Percentiles rank a stretch among this genome's conserved stretches.
These are phyloP conservation scores for Chlorospingus flavigularis DNA, from an alignment of 2,797 vertebrate genomes.

Conservation along the genomic window DNA sequence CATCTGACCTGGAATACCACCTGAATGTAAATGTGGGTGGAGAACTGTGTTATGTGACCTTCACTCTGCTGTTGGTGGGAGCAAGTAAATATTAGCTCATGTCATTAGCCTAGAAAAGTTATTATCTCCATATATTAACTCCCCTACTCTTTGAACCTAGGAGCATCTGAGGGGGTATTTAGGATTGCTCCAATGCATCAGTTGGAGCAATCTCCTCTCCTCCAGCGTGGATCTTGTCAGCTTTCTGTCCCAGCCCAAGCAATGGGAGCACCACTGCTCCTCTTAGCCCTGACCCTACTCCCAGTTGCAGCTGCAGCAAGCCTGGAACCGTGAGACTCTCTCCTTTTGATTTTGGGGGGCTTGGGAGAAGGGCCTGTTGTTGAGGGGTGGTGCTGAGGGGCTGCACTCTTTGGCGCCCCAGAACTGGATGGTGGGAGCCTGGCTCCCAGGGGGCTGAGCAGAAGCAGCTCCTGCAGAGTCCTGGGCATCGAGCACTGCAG, in stretches of 20 bases:
- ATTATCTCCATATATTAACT: background rate
- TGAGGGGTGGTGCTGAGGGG: background rate
- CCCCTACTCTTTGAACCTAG: constrained; percentile 14
- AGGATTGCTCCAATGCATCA: background rate
- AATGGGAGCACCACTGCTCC: constrained; percentile 24
- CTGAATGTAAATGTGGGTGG: background rate
- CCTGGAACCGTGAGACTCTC: constrained; percentile 43
- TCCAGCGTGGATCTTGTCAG: background rate
- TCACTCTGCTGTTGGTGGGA: background rate
- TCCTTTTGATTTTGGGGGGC: background rate
- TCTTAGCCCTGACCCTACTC: constrained; percentile 29
- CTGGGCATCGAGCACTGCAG: fast-evolving
- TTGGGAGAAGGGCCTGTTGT: background rate
- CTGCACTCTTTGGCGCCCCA: background rate
- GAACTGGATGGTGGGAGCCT: background rate
- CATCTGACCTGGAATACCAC: background rate
- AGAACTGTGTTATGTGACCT: background rate
- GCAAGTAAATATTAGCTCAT: constrained; percentile 51
- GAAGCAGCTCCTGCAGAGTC: background rate
- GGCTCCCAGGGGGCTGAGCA: background rate
- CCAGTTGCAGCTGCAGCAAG: constrained; percentile 3
- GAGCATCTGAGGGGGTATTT: background rate
- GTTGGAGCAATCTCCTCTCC: background rate
- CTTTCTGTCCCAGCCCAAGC: background rate
- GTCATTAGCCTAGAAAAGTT: constrained; percentile 22